Conservation (phyloP, 2,888 invertebrate genomes). For the Caenorhabditis sp. region DNA sequence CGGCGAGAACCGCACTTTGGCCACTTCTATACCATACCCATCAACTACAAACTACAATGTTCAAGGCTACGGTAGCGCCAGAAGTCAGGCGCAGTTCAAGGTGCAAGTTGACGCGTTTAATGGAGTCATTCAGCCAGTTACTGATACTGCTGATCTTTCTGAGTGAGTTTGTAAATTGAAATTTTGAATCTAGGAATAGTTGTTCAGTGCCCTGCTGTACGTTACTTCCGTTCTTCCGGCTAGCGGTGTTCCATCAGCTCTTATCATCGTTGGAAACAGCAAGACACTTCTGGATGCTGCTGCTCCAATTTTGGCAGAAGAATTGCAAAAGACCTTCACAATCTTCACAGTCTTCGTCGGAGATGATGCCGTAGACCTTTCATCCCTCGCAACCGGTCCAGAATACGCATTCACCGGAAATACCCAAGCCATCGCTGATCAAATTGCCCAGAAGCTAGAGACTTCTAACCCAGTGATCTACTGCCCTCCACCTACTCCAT, state of each 20-base stretch:
- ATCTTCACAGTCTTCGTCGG: constrained; percentile 47
- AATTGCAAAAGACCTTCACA: not conserved
- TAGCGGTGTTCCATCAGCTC: constrained; percentile 1
- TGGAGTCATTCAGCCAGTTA: constrained; percentile 1
- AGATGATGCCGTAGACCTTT: constrained; percentile 16
- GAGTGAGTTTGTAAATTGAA: too few species aligned
- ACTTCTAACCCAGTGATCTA: constrained; percentile 12
- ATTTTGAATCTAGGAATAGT: too few species aligned
- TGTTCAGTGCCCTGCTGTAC: constrained; percentile 30
- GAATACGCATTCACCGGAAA: constrained; percentile 22
- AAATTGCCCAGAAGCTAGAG: constrained; percentile 30
- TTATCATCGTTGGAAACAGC: constrained; percentile 49
- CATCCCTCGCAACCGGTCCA: not conserved
- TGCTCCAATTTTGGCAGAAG: not conserved
- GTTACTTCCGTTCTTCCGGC: constrained; percentile 3
- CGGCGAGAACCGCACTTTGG: constrained; percentile 25
- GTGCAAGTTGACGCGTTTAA: constrained; percentile 36
- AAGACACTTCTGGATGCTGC: not conserved
- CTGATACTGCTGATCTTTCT: not conserved
- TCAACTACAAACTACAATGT: constrained; percentile 26
- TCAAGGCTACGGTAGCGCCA: constrained; percentile 41
- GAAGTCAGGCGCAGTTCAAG: constrained; percentile 37
- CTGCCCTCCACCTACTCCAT: constrained; percentile 41
- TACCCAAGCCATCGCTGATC: constrained; percentile 23
- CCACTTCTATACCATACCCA: constrained; percentile 43